Base-by-base conservation (phyloP, 2,113 vertebrate species). In the Prionailurus bengalensis region DNA sequence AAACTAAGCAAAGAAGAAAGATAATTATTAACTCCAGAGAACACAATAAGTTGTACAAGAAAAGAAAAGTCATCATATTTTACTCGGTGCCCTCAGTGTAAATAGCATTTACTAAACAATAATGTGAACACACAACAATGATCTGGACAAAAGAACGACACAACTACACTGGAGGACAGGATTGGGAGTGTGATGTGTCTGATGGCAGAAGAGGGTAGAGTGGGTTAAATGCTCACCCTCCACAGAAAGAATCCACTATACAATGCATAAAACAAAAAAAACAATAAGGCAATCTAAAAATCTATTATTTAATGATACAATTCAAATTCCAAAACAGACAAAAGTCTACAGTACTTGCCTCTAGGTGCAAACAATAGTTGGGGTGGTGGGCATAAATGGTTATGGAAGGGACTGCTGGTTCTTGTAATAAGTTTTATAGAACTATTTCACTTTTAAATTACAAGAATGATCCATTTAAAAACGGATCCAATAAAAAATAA, bases 1-100 rank as follows among this genome's bases (percentile, higher is more conserved):
- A 93, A 80, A 85, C 45, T 10, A 33, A 93, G 71, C 90, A 93
- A 80, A 90, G 36, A 45, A 53, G 4, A 7, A 70, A 78, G 33
- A 42, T n/a, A 63, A 48, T 70, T 29, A 48, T 27, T 80, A 89
- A 89, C 14, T 73, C 31, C n/a, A 55, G 29, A 84, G 29, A 53
- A 82, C 9, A 68, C 36, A 88, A 58, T 17, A 84, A 55, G 33
- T 4, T 83, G 10, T 58, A 10, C 10, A 68, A 93, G 21, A 81
- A 88, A 76, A 81, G n/a, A 36, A 53, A 36, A 71, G 29, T 45
- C 42, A 14, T n/a, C n/a, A 42, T 11, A 19, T 17, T 16, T 48
- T 4, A 76, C 23, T 14, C 53, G 13, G 25, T 0, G 16, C 23
- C 23, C 33, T 86, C 80, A 45, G 6, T 65, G n/a, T 23, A 29